Evolutionary conservation across 2,888 invertebrate genomes (phyloP), one percentile per base, ranked within the genome.

Genomic region (Drosophila macrothrix): DNA sequence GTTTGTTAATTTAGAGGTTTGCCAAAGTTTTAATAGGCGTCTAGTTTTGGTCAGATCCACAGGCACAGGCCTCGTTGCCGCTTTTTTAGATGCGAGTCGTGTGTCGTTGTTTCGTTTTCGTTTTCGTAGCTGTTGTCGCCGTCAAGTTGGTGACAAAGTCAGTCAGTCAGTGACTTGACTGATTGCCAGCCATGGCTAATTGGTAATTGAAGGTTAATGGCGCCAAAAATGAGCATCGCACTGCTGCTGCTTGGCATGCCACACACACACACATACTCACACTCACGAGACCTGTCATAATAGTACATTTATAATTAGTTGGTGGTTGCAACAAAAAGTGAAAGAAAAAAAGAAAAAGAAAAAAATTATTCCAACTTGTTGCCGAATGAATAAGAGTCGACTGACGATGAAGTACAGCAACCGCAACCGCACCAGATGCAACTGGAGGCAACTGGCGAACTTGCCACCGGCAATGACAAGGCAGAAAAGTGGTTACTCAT

Each of bases 171-270:
- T 80, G 82, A 80, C 72, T 73, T 82, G 80, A 87, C 72, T 87
- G 87, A 80, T 81, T 82, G 82, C 74, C 79, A 73, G 82, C 63
- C 80, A 79, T 80, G 78, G 73, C 52, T 75, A 85, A 90, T 78
- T 82, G 90, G 90, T 75, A 83, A 90, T 78, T 83, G 87, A 87
- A 90, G 87, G 90, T 90, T 90, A 90, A 90, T 79, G 87, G 82
- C 81, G 86, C 90, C 85, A 78, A 88, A 87, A 80, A 75, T 66
- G 76, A 70, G 58, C 81, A 79, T 66, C 39, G 71, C 67, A 39
- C 37, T 67, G 46, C 16, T 46, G 46, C 46, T 25, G 62, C 65
- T 65, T 73, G 63, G 43, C 80, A 79, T 39, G 76, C 63, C 64
- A 64, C 69, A 66, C 62, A 16, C 46, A 46, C 22, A 43, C 62